Evolutionary conservation across 1,140 invertebrate genomes (phyloP), one percentile per base, ranked within the genome.

Genomic region (Neodiprion lecontei): DNA sequence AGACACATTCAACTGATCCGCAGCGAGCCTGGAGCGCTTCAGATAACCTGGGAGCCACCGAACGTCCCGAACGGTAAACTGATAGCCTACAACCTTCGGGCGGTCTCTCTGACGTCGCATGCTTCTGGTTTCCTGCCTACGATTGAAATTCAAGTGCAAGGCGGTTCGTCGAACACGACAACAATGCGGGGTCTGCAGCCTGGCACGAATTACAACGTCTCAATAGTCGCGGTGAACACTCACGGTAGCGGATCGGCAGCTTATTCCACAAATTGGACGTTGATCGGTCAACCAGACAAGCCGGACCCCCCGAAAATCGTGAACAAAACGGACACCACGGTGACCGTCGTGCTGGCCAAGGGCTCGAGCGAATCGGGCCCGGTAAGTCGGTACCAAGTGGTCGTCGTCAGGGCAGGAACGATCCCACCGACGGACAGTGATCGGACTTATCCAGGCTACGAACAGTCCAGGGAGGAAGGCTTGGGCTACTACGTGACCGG

Each of bases 401-500:
- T 95, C 65, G 92, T 96, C 3, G 89, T 94, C 1, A 91, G 95
- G 74, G 71, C 83, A 66, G 83, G 81, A 17, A 77, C 80, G 65
- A 82, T 87, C 66, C 82, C 86, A 11, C 87, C 87, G 1, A 75
- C 28, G 8, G 77, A 76, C 17, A 53, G 76, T 0, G 70, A 84
- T 7, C 69, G 82, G 61, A 72, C 75, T 3, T 87, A 84, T 47
- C 72, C 77, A 7, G 79, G 91, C 79, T 94, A 91, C 84, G 80
- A 89, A 79, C 89, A 90, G 81, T 91, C 92, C 3, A 85, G 84
- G 72, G 88, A 88, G 76, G 89, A 91, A 77, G 92, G 90, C 12
- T 80, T 93, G 7, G 91, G 91, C 14, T 96, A 95, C 83, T 97
- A 97, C 79, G 92, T 96, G 48, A 91, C 95, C 21, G 96, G 93